A percentile compares a stretch with the other conserved stretches of the same genome.
phyloP scores from a whole-genome alignment of 2,797 vertebrate genomes.

The Leptatherina wallacei region DNA sequence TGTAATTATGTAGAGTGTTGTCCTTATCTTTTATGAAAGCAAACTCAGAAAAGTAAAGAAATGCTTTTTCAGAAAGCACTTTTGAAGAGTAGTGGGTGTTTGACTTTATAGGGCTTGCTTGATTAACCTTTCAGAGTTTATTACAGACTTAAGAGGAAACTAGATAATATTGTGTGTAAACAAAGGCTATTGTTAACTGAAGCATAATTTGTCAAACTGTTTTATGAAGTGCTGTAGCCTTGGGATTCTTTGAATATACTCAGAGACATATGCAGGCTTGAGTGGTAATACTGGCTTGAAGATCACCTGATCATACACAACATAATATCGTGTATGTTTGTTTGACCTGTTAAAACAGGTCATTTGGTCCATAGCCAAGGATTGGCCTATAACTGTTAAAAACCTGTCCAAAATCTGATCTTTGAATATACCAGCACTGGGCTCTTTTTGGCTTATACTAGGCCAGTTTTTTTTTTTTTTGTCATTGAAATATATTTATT shows the following conservation, averaged over 20 bases:
- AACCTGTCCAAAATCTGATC: slow-evolving; percentile 14
- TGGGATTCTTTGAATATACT: slow-evolving; percentile 38
- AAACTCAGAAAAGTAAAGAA: slow-evolving; percentile 25
- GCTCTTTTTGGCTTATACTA: slow-evolving; percentile 8
- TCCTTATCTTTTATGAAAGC: slow-evolving; percentile 40
- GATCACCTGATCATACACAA: slow-evolving; percentile 26
- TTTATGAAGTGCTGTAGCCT: slow-evolving; percentile 16
- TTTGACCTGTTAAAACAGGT: slow-evolving; percentile 1
- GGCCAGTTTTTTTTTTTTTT: slow-evolving; percentile 44
- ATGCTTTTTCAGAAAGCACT: slow-evolving; percentile 28
- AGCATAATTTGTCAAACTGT: slow-evolving; percentile 46
- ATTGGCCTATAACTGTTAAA: not conserved
- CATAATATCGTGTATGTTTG: slow-evolving; percentile 21
- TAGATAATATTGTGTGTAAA: slow-evolving; percentile 65
- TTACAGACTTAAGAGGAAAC: slow-evolving; percentile 56
- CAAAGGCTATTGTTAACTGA: slow-evolving; percentile 62
- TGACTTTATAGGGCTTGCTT: slow-evolving; percentile 10
- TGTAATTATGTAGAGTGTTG: slow-evolving; percentile 40
- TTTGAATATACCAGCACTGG: slow-evolving; percentile 25
- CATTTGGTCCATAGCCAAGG: not conserved
- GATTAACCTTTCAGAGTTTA: slow-evolving; percentile 43
- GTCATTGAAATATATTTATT: slow-evolving; percentile 33
- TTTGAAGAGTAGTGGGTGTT: slow-evolving; percentile 14
- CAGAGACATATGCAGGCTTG: not conserved
- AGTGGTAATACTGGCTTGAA: slow-evolving; percentile 29